Conservation (phyloP, 1,140 invertebrate species). For the Linepithema humile region DNA sequence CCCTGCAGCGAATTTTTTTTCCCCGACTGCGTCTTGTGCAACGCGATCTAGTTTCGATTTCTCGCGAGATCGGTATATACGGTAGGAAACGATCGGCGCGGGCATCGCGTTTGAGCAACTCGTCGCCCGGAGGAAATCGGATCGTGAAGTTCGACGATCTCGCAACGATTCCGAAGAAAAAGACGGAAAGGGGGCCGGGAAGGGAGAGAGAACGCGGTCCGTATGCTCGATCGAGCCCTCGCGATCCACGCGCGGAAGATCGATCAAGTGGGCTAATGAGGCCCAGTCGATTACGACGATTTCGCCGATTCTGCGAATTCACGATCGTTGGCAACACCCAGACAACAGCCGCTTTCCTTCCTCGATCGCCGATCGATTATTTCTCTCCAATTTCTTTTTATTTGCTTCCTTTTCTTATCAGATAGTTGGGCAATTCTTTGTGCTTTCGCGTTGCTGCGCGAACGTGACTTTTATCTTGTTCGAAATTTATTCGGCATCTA, state of each 20-base stretch:
- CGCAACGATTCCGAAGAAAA: conserved; percentile 34
- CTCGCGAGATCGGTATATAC: conserved; percentile 19
- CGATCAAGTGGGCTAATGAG: conserved; percentile 53
- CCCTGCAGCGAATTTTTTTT: conserved; percentile 41
- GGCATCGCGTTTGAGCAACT: conserved; percentile 48
- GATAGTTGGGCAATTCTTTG: background rate
- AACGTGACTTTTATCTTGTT: background rate
- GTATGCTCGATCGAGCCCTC: background rate
- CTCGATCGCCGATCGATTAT: conserved; percentile 13
- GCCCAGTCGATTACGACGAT: conserved; percentile 43
- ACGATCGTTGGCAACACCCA: conserved; percentile 25
- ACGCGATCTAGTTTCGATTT: conserved; percentile 57
- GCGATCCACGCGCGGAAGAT: conserved; percentile 37
- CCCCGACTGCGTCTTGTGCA: conserved; percentile 41
- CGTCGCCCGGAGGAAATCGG: conserved; percentile 48
- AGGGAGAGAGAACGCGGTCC: background rate
- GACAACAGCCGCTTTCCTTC: conserved; percentile 13
- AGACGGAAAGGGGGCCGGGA: no score
- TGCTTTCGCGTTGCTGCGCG: background rate
- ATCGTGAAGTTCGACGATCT: conserved; percentile 59
- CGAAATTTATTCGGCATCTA: background rate
- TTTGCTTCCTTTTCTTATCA: background rate
- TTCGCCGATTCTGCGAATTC: conserved; percentile 60
- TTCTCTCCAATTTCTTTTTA: background rate
- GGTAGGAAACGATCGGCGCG: conserved; percentile 32